Evolutionary conservation across 2,113 vertebrate species (phyloP).

Genomic region (Chroicocephalus ridibundus): DNA sequence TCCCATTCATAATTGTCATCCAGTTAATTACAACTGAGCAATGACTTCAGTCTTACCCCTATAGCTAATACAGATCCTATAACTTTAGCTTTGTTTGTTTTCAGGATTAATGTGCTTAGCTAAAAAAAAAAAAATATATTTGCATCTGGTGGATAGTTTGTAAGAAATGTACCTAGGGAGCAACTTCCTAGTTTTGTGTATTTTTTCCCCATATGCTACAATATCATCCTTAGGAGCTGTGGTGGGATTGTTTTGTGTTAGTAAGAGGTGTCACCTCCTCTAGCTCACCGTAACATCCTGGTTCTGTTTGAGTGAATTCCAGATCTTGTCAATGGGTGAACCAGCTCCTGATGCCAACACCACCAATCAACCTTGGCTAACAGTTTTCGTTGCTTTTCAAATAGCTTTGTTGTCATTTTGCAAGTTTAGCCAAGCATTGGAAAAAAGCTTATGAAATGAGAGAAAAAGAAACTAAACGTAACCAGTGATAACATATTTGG

Average conservation of each 20-base stretch:
- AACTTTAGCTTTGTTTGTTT: not conserved
- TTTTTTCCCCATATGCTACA: not conserved
- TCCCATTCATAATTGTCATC: not conserved
- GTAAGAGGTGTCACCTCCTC: not conserved
- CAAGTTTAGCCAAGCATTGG: not conserved
- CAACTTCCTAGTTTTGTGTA: not conserved
- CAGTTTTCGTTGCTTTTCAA: not conserved
- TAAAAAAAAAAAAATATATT: not conserved
- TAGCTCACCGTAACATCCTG: accelerated
- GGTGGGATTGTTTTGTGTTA: not conserved
- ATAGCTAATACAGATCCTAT: not conserved
- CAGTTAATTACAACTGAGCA: not conserved
- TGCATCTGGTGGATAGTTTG: not conserved
- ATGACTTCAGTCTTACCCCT: not conserved
- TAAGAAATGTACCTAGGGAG: not conserved
- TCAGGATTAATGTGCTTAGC: not conserved
- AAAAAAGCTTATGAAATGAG: not conserved
- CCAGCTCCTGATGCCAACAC: not conserved
- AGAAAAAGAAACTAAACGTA: not conserved
- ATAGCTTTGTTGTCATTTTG: not conserved
- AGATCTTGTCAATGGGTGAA: accelerated
- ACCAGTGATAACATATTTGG: not conserved
- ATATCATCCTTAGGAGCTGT: not conserved
- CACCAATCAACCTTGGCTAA: not conserved
- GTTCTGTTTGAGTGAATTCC: not conserved